These are phyloP conservation scores for Metacarcinus magister DNA, from an alignment of 2,888 invertebrate species.

Conservation along the genomic window DNA sequence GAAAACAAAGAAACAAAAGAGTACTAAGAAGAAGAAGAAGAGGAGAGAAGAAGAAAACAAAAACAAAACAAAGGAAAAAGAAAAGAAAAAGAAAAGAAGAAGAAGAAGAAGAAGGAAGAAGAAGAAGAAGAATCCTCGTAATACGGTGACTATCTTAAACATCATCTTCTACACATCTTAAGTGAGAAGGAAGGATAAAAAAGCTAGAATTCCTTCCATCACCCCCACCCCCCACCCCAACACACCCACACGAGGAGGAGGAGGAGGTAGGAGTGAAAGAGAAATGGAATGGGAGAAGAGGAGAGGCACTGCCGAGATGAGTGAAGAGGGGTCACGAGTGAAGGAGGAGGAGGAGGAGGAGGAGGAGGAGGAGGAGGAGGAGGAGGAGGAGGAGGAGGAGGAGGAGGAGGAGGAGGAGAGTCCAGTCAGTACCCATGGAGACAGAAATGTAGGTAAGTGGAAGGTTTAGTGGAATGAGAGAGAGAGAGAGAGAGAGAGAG, in stretches of 20 bases:
- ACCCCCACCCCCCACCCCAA: background rate
- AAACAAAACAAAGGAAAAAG: background rate
- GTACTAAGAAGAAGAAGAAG: background rate
- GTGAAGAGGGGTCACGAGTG: conserved; percentile 13
- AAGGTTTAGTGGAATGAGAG: background rate
- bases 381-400: conserved; percentile 41
- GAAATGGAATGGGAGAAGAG: conserved; percentile 26
- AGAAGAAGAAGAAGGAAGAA: background rate
- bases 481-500: conserved; percentile 30
- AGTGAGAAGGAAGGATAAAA: no score
- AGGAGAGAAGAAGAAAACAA: background rate
- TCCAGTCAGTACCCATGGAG: background rate
- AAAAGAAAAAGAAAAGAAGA: background rate
- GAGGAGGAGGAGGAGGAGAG: background rate
- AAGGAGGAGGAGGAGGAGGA: background rate
- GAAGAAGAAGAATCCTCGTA: background rate
- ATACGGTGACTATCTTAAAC: background rate
- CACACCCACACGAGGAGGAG: background rate
- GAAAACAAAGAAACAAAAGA: background rate
- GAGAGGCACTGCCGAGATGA: background rate
- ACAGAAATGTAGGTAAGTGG: background rate
- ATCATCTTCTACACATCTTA: background rate
- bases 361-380: conserved; percentile 50
- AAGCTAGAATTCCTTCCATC: background rate
- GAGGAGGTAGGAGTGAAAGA: conserved; percentile 4